phyloP scores from a whole-genome alignment of 2,797 vertebrate genomes.

The Odontamblyopus lacepedii region DNA sequence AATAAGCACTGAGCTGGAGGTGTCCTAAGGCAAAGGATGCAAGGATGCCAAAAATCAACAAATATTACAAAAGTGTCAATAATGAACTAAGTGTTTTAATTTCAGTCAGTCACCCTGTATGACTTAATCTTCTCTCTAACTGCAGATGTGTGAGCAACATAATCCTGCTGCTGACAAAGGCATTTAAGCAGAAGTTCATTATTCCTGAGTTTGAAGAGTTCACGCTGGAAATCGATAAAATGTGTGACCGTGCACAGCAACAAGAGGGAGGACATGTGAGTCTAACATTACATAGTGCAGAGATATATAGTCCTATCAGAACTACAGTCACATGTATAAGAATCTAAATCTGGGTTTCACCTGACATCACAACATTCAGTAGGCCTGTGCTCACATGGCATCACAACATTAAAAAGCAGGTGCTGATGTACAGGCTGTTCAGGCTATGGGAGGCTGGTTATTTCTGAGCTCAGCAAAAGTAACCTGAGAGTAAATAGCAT shows the following conservation, averaged over 20 bases:
- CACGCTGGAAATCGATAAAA: conserved; percentile 77
- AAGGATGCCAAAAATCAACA: too few relatives aligned
- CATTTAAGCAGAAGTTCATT: conserved; percentile 89
- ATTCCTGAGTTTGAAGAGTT: conserved; percentile 89
- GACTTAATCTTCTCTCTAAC: conserved; percentile 10
- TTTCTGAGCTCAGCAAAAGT: neutral
- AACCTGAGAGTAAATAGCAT: neutral
- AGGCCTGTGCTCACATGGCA: neutral
- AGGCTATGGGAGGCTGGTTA: neutral
- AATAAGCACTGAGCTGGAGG: too few relatives aligned
- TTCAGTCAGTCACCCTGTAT: neutral
- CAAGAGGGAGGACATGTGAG: conserved; percentile 80
- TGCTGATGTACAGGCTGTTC: neutral
- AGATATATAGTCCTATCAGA: neutral
- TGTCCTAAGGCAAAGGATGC: too few relatives aligned
- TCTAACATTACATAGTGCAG: neutral
- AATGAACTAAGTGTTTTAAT: too few relatives aligned
- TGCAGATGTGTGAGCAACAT: conserved; percentile 86
- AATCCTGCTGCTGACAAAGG: conserved; percentile 88
- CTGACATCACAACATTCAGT: neutral
- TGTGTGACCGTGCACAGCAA: conserved; percentile 78
- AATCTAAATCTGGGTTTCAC: neutral
- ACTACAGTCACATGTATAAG: neutral
- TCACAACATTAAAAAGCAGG: neutral
- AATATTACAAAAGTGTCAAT: too few relatives aligned